A percentile compares a stretch with the other conserved stretches of the same genome.
Evolutionary conservation across 1,140 invertebrate genomes (phyloP).

Genomic region (Carposina sasakii): DNA sequence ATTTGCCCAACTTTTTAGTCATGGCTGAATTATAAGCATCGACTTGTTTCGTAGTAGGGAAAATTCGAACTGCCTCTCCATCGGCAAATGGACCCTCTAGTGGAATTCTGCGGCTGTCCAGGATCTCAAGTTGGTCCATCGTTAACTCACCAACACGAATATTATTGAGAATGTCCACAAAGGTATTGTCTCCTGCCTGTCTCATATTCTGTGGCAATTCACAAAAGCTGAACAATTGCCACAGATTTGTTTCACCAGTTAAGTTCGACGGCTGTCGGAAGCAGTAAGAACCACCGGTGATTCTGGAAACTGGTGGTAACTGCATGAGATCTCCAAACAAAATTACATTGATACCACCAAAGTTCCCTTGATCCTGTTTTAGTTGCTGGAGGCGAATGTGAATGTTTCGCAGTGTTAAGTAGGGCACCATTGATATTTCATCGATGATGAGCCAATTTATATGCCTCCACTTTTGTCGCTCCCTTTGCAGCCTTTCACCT

Average conservation of each 20-base stretch:
- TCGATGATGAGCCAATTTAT: slow-evolving; percentile 56
- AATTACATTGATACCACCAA: slow-evolving; percentile 37
- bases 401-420: slow-evolving; percentile 52
- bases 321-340: slow-evolving; percentile 52
- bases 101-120: slow-evolving; percentile 8
- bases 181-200: slow-evolving; percentile 24
- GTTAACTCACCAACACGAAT: slow-evolving; percentile 21
- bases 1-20: not conserved
- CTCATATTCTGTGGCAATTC: slow-evolving; percentile 50
- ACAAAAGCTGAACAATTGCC: slow-evolving; percentile 38
- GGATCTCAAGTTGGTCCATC: slow-evolving; percentile 6
- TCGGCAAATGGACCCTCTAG: slow-evolving; percentile 13
- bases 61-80: slow-evolving; percentile 24
- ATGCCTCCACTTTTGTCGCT: slow-evolving; percentile 45
- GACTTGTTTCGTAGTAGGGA: slow-evolving; percentile 10
- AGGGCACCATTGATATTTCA: slow-evolving; percentile 58
- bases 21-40: not conserved
- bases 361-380: slow-evolving; percentile 9
- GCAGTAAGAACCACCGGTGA: slow-evolving; percentile 21
- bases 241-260: slow-evolving; percentile 41
- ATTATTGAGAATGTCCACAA: slow-evolving; percentile 27
- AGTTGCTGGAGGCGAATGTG: slow-evolving; percentile 41
- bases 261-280: slow-evolving; percentile 42
- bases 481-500: slow-evolving; percentile 42
- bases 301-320: slow-evolving; percentile 39